These are phyloP conservation scores for Aphaenogaster rudis DNA, from an alignment of 1,140 invertebrate species.

Conservation along the genomic window DNA sequence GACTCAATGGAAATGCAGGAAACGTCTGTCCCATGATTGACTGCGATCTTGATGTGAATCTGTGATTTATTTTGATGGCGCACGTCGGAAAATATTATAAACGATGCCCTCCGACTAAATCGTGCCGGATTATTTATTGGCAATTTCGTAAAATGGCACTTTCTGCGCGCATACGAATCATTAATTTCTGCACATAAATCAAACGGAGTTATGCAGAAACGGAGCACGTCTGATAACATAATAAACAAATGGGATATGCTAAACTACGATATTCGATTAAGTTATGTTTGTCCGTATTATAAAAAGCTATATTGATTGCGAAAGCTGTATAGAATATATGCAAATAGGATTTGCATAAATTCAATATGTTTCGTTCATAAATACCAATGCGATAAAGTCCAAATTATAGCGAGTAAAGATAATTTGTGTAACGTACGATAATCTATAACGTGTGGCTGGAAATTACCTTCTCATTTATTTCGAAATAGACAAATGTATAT, in stretches of 20 bases:
- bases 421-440: conserved; percentile 31
- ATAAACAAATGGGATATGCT: conserved; percentile 54
- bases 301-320: conserved; percentile 49
- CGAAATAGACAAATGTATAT: conserved; percentile 16
- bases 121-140: conserved; percentile 54
- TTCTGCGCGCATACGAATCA: conserved; percentile 47
- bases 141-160: conserved; percentile 51
- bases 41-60: conserved; percentile 58
- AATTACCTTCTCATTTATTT: conserved; percentile 29
- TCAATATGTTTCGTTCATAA: not conserved
- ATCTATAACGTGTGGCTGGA: conserved; percentile 20
- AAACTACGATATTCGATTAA: conserved; percentile 45
- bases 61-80: conserved; percentile 58
- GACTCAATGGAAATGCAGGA: conserved; percentile 42
- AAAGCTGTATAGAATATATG: conserved; percentile 26
- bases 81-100: conserved; percentile 59
- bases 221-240: conserved; percentile 37
- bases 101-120: conserved; percentile 40
- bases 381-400: conserved; percentile 15
- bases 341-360: conserved; percentile 38
- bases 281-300: conserved; percentile 17
- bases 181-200: conserved; percentile 56
- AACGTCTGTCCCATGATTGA: conserved; percentile 47
- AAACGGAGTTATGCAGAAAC: conserved; percentile 52
- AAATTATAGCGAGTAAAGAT: conserved; percentile 24